Percentiles rank a stretch among this genome's conserved stretches.
These are phyloP conservation scores for Scaptomyza pallida DNA, from an alignment of 1,140 invertebrate genomes.

Conservation along the genomic window DNA sequence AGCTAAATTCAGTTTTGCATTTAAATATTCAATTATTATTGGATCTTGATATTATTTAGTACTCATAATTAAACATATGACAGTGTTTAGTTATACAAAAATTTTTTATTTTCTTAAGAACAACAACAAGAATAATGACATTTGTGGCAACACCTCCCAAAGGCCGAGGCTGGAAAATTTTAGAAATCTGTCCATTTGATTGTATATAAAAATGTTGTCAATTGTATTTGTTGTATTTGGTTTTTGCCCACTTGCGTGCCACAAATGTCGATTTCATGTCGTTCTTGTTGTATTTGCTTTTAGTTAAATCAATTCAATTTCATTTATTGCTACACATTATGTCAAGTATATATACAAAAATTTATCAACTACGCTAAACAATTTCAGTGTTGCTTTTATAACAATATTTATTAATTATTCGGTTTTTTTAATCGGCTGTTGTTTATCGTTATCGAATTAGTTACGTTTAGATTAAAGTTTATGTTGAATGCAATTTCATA, in stretches of 20 bases:
- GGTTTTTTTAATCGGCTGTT: conserved; percentile 42
- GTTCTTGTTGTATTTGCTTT: conserved; percentile 32
- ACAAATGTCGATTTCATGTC: conserved; percentile 29
- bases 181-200: conserved; percentile 77
- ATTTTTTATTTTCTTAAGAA: conserved; percentile 17
- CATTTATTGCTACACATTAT: conserved; percentile 74
- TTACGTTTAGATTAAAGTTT: conserved; percentile 48
- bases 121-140: conserved; percentile 28
- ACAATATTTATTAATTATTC: conserved; percentile 68
- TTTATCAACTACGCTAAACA: conserved; percentile 80
- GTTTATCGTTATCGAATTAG: conserved; percentile 59
- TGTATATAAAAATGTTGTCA: conserved; percentile 59
- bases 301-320: conserved; percentile 67
- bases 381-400: conserved; percentile 76
- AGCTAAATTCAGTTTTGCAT: conserved; percentile 72
- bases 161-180: conserved; percentile 73
- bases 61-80: conserved; percentile 67
- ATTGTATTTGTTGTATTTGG: conserved; percentile 31
- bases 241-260: conserved; percentile 48
- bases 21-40: conserved; percentile 16
- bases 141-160: conserved; percentile 46
- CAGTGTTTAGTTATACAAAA: conserved; percentile 49
- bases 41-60: conserved; percentile 39
- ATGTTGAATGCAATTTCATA: conserved; percentile 77
- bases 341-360: conserved; percentile 80